phyloP scores from a whole-genome alignment of 2,797 vertebrate species.

The Triplophysa yarkandensis region DNA sequence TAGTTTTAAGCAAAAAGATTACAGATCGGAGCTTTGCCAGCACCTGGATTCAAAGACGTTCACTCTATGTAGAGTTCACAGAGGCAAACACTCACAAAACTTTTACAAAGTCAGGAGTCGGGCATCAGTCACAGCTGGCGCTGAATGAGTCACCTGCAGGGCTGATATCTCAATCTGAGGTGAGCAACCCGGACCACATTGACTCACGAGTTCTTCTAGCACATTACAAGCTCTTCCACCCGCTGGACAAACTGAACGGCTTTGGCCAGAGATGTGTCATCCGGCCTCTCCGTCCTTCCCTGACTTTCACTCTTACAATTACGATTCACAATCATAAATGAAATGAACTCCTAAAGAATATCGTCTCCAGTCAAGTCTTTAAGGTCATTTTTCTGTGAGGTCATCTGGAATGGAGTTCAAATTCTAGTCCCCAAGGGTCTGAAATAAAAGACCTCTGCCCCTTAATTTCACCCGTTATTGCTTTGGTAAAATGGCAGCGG shows the following conservation, averaged over 20 bases:
- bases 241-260: background rate
- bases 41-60: background rate
- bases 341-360: background rate
- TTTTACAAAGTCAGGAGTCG: conserved; percentile 33
- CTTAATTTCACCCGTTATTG: conserved; percentile 30
- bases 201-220: conserved; percentile 55
- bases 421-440: conserved; percentile 22
- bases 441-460: conserved; percentile 37
- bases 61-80: background rate
- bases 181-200: conserved; percentile 24
- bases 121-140: background rate
- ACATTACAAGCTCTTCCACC: conserved; percentile 7
- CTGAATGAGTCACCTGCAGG: conserved; percentile 21
- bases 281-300: background rate
- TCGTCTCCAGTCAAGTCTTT: conserved; percentile 14
- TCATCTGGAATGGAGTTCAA: conserved; percentile 17
- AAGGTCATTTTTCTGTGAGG: conserved; percentile 11
- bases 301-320: background rate
- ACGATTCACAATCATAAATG: background rate
- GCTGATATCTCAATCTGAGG: conserved; percentile 18
- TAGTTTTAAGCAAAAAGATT: too few relatives aligned
- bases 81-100: background rate
- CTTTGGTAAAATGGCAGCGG: conserved; percentile 23
- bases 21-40: too few relatives aligned
- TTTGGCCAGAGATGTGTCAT: background rate